Evolutionary conservation across 2,888 invertebrate species (phyloP).

Genomic region (Miltochrista miniata): DNA sequence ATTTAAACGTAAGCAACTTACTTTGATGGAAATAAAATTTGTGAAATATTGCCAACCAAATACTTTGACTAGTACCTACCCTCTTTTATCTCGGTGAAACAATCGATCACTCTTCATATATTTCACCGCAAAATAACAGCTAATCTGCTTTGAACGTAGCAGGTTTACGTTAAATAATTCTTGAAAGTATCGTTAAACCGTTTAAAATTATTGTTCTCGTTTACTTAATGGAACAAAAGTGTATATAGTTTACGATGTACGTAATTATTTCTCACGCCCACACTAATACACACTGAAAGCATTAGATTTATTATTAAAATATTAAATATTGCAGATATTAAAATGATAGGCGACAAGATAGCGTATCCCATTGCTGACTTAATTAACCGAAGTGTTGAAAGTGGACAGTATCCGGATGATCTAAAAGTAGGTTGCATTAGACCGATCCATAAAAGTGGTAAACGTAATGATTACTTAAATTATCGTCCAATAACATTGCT

Average conservation of each 20-base stretch:
- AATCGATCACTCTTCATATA: neutral
- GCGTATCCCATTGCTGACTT: too few species aligned
- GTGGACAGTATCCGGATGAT: too few species aligned
- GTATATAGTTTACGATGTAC: slow-evolving; percentile 16
- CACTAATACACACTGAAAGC: too few species aligned
- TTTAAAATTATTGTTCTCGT: slow-evolving; percentile 16
- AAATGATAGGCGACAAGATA: too few species aligned
- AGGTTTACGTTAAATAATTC: neutral
- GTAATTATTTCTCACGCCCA: slow-evolving; percentile 21
- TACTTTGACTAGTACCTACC: neutral
- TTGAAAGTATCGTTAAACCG: neutral
- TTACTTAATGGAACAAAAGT: slow-evolving; percentile 35
- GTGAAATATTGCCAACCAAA: slow-evolving; percentile 10
- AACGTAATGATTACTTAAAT: too few species aligned
- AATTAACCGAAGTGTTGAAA: too few species aligned
- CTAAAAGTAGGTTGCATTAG: too few species aligned
- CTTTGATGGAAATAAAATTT: slow-evolving; percentile 13
- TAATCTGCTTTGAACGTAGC: neutral
- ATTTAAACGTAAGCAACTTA: slow-evolving; percentile 3
- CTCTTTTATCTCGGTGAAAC: slow-evolving; percentile 14
- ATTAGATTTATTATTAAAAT: too few species aligned
- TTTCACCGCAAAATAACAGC: neutral
- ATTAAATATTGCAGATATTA: too few species aligned
- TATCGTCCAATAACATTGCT: too few species aligned
- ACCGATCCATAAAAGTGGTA: too few species aligned